Conservation (phyloP, 2,113 vertebrate species). For the Helogale parvula region DNA sequence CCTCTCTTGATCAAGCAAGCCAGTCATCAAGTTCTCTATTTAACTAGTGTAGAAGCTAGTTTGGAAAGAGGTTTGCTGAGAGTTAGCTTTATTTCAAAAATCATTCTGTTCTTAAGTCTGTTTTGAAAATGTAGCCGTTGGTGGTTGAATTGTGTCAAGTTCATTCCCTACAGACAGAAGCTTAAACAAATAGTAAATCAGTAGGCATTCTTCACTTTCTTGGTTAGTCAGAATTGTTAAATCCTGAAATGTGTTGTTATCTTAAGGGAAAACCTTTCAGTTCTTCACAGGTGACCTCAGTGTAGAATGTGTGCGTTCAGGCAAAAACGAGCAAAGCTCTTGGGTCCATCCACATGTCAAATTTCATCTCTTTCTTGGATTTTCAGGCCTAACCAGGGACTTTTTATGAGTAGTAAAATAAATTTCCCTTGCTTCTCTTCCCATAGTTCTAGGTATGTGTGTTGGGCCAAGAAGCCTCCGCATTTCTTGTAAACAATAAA, state of each 20-base stretch:
- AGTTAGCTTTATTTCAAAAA: constrained; percentile 30
- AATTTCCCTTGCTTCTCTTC: background rate
- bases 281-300: background rate
- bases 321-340: background rate
- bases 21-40: background rate
- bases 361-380: background rate
- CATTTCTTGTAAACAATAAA: background rate
- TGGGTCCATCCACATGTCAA: background rate
- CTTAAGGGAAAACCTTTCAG: background rate
- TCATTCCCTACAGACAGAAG: constrained; percentile 35
- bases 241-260: constrained; percentile 19
- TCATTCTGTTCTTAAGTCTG: background rate
- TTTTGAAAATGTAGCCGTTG: constrained; percentile 59
- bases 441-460: accelerated
- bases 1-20: background rate
- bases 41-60: background rate
- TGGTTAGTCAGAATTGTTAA: constrained; percentile 44
- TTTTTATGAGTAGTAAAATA: constrained; percentile 18
- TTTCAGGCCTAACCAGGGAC: background rate
- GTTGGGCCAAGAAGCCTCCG: background rate
- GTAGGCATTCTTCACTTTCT: background rate
- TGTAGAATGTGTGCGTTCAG: background rate
- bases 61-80: background rate
- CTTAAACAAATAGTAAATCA: constrained; percentile 43
- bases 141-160: constrained; percentile 78